Evolutionary conservation across 37 sponge, comb jelly and placozoan species (phyloP).

Genomic region (Lycopodina hypogea): DNA sequence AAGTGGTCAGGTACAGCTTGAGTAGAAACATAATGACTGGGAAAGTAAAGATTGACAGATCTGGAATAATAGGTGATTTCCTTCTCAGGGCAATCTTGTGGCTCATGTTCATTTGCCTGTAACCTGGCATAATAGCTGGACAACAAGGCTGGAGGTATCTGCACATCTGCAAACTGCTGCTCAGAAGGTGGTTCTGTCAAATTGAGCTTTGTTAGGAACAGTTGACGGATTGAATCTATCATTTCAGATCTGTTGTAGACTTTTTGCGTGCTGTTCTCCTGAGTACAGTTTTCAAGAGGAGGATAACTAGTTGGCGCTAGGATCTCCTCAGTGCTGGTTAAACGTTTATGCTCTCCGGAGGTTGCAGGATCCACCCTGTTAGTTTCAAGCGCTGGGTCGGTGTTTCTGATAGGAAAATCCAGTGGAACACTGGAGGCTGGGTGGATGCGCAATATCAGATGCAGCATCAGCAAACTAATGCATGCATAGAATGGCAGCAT

Average conservation of each 20-base stretch:
- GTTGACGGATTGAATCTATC: not conserved
- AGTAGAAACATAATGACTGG: not conserved
- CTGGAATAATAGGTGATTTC: not conserved
- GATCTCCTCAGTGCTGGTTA: no score
- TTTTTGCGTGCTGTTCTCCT: no score
- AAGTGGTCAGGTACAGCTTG: not conserved
- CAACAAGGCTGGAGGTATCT: not conserved
- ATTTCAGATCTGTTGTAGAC: not conserved
- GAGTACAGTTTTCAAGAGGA: no score
- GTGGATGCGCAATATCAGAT: no score
- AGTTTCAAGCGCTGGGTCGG: no score
- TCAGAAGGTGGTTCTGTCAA: not conserved
- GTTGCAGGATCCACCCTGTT: no score
- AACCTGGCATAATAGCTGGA: not conserved
- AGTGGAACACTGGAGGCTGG: no score
- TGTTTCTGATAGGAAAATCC: no score
- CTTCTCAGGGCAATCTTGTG: not conserved
- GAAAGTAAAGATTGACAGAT: not conserved
- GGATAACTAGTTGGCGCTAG: no score
- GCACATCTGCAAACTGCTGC: not conserved
- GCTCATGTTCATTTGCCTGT: not conserved
- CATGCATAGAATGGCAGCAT: no score
- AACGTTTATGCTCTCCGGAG: no score
- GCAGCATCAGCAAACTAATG: no score
- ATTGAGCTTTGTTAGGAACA: not conserved